phyloP scores from a whole-genome alignment of 2,888 invertebrate genomes.

The Hydrotaea diabolus region DNA sequence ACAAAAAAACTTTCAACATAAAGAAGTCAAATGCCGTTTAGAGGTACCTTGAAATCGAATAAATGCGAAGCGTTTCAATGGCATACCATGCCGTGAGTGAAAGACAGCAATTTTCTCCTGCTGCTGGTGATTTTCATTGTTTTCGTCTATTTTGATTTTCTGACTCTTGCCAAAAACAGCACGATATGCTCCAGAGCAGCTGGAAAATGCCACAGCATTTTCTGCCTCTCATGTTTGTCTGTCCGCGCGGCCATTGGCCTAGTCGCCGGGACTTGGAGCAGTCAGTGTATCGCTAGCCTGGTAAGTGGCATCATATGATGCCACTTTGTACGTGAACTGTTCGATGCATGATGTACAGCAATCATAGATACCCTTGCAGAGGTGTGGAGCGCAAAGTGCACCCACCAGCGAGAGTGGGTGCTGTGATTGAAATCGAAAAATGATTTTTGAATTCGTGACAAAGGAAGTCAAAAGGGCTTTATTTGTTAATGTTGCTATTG shows the following conservation, averaged over 20 bases:
- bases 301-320: background rate
- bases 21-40: background rate
- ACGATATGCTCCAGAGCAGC: background rate
- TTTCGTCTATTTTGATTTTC: slow-evolving; percentile 9
- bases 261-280: no score
- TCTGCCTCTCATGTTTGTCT: background rate
- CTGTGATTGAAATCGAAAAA: no score
- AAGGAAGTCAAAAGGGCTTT: no score
- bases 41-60: slow-evolving; percentile 34
- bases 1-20: slow-evolving; percentile 14
- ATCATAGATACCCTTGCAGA: no score
- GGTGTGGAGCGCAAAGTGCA: no score
- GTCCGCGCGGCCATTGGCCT: background rate
- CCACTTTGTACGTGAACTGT: no score
- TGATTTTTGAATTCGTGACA: no score
- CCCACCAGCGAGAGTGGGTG: no score
- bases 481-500: no score
- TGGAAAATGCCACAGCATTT: background rate
- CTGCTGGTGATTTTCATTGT: background rate
- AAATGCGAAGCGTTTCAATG: slow-evolving; percentile 9
- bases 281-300: no score
- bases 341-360: no score
- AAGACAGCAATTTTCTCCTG: slow-evolving; percentile 50
- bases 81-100: slow-evolving; percentile 35
- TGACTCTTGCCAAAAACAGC: slow-evolving; percentile 60